These are phyloP conservation scores for Drosophila niveifrons DNA, from an alignment of 2,888 invertebrate species.

Conservation along the genomic window DNA sequence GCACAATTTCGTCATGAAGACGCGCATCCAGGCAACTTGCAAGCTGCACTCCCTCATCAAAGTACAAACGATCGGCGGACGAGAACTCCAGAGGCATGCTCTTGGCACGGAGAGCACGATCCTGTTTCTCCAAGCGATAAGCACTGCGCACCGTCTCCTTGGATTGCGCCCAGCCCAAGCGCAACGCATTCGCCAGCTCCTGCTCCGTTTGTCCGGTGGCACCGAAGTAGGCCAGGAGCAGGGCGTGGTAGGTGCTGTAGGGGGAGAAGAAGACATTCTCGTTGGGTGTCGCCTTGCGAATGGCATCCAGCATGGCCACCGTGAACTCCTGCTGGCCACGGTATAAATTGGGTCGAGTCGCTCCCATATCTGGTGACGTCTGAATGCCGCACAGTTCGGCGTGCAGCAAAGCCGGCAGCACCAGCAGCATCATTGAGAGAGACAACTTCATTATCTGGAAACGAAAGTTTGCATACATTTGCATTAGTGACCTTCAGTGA, in stretches of 20 bases:
- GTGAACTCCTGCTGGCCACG: conserved; percentile 90
- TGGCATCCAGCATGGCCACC: conserved; percentile 89
- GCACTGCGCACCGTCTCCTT: conserved; percentile 91
- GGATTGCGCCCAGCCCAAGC: conserved; percentile 85
- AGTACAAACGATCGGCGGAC: conserved; percentile 92
- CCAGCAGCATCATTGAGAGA: conserved; percentile 46
- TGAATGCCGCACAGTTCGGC: conserved; percentile 50
- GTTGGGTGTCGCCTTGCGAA: conserved; percentile 88
- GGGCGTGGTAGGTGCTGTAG: conserved; percentile 93
- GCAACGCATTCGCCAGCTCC: conserved; percentile 74
- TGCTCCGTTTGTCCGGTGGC: conserved; percentile 90
- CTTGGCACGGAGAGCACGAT: conserved; percentile 86
- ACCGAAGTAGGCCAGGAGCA: conserved; percentile 92
- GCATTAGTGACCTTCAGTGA: conserved; percentile 32
- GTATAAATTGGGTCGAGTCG: conserved; percentile 84
- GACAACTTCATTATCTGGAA: conserved; percentile 55
- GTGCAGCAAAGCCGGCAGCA: conserved; percentile 53
- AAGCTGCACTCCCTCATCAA: conserved; percentile 84
- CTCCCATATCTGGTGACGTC: conserved; percentile 9
- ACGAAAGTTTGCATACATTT: background rate
- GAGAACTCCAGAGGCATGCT: conserved; percentile 90
- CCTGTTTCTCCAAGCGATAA: conserved; percentile 90
- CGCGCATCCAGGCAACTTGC: conserved; percentile 89
- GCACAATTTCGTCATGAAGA: conserved; percentile 89
- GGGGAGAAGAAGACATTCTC: conserved; percentile 95